A percentile compares a stretch with the other conserved stretches of the same genome.
phyloP scores from a whole-genome alignment of 2,888 invertebrate genomes.

The Erpobdella octoculata region DNA sequence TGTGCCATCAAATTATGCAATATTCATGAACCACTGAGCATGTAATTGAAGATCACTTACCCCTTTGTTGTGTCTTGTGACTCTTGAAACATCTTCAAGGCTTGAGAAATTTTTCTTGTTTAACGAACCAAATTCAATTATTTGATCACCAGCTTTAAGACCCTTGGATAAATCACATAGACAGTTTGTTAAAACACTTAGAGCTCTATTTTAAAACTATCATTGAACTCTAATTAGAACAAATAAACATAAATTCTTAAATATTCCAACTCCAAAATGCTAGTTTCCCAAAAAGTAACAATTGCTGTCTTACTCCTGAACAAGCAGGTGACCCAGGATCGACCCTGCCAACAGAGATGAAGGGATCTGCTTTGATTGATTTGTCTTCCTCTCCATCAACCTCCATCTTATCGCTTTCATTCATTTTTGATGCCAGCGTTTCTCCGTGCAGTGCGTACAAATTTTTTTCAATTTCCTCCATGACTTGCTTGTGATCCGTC shows the following conservation, averaged over 20 bases:
- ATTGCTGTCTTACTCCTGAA: constrained; percentile 68
- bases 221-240: too few relatives aligned
- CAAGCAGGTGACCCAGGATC: constrained; percentile 74
- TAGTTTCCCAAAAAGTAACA: too few relatives aligned
- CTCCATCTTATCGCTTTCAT: neutral
- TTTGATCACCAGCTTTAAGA: constrained; percentile 43
- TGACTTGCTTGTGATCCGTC: constrained; percentile 77
- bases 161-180: constrained; percentile 41
- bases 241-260: too few relatives aligned
- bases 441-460: constrained; percentile 61
- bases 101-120: constrained; percentile 44
- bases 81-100: constrained; percentile 44
- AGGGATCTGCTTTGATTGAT: constrained; percentile 50
- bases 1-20: too few relatives aligned
- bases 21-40: too few relatives aligned
- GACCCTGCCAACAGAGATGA: constrained; percentile 68
- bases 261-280: too few relatives aligned
- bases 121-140: constrained; percentile 48
- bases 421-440: constrained; percentile 39
- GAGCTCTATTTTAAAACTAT: too few relatives aligned
- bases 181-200: too few relatives aligned
- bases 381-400: constrained; percentile 9
- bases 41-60: too few relatives aligned
- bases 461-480: constrained; percentile 73
- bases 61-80: constrained; percentile 49